phyloP scores from a whole-genome alignment of 2,888 invertebrate genomes.

The Eilema sororculum region DNA sequence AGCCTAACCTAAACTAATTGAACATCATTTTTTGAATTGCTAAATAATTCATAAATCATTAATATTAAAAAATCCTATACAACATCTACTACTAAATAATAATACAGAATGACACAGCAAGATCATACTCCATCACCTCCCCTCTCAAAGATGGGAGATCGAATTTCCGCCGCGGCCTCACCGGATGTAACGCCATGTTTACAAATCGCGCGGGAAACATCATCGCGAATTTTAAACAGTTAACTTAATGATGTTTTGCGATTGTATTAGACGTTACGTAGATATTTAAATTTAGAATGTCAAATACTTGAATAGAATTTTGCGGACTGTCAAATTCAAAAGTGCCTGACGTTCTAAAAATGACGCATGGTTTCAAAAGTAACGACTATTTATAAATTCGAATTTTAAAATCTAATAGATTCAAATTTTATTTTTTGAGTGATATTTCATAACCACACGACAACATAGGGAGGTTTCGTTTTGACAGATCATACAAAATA shows the following conservation, averaged over 20 bases:
- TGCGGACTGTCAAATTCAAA: neutral
- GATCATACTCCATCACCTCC: constrained; percentile 35
- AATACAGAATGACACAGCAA: constrained; percentile 23
- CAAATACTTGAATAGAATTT: neutral
- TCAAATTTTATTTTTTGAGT: too few relatives aligned
- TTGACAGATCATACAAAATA: too few relatives aligned
- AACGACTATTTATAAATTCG: too few relatives aligned
- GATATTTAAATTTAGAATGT: neutral
- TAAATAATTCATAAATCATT: neutral
- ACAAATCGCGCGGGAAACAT: constrained; percentile 83
- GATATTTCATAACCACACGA: too few relatives aligned
- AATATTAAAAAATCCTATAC: neutral
- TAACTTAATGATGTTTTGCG: constrained; percentile 60
- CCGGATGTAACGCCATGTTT: constrained; percentile 84
- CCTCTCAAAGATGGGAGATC: constrained; percentile 66
- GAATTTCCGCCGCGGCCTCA: constrained; percentile 85
- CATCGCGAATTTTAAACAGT: constrained; percentile 82
- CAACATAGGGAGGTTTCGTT: too few relatives aligned
- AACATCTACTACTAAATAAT: neutral
- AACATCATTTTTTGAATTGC: too few relatives aligned
- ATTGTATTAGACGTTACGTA: constrained; percentile 30
- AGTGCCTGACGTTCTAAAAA: neutral
- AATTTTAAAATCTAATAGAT: too few relatives aligned
- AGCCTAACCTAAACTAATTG: too few relatives aligned
- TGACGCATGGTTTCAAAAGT: neutral